These are phyloP conservation scores for Saccopteryx bilineata DNA, from an alignment of 2,113 vertebrate genomes.

Conservation along the genomic window DNA sequence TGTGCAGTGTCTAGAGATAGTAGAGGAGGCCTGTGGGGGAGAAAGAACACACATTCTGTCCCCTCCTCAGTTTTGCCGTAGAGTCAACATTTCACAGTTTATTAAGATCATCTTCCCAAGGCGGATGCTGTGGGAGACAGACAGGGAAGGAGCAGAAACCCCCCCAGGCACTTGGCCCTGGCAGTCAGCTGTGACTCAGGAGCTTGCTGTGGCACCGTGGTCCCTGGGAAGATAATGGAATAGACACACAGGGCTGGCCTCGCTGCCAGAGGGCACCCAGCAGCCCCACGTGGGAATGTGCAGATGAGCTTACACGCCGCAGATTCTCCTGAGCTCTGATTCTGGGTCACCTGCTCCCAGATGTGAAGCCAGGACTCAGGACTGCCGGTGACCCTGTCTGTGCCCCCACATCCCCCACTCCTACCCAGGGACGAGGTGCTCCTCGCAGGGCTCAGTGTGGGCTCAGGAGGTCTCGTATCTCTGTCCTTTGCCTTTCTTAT, in stretches of 20 bases:
- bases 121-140: background rate
- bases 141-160: background rate
- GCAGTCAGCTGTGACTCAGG: background rate
- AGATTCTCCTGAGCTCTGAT: background rate
- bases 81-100: background rate
- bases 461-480: background rate
- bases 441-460: accelerated
- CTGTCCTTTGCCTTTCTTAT: background rate
- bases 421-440: too few species aligned
- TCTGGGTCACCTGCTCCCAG: background rate
- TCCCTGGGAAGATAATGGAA: background rate
- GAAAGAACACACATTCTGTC: background rate
- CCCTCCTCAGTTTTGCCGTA: background rate
- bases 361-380: background rate
- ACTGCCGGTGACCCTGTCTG: background rate
- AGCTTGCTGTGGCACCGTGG: background rate
- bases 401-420: too few species aligned
- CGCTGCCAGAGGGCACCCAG: background rate
- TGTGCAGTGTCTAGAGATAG: background rate
- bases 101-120: background rate
- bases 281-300: background rate
- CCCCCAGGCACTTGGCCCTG: background rate
- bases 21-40: background rate
- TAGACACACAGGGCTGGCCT: background rate
- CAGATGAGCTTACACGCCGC: background rate